phyloP scores from a whole-genome alignment of 1,140 invertebrate species.

The Globodera rostochiensis region DNA sequence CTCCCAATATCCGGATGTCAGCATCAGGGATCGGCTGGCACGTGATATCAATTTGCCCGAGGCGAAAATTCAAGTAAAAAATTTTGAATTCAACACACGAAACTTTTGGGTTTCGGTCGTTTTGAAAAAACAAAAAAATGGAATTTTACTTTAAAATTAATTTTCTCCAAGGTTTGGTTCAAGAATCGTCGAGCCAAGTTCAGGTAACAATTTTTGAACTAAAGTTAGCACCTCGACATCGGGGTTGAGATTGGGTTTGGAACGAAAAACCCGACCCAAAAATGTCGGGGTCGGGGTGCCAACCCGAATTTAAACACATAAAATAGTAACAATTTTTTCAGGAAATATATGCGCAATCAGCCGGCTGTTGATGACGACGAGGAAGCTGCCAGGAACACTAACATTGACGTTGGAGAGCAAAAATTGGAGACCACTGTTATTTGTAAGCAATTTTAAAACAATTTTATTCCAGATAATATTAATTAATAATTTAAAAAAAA shows the following conservation, averaged over 20 bases:
- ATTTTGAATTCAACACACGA: no score
- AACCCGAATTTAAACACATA: neutral
- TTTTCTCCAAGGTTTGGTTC: slow-evolving; percentile 32
- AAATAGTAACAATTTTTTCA: neutral
- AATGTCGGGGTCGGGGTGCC: no score
- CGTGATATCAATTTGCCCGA: slow-evolving; percentile 42
- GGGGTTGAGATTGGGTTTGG: neutral
- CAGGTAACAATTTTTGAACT: neutral
- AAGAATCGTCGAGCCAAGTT: slow-evolving; percentile 35
- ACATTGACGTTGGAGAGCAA: neutral
- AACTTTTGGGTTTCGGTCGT: no score
- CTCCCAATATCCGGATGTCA: slow-evolving; percentile 51
- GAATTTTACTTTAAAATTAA: neutral
- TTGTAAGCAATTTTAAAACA: neutral
- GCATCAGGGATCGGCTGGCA: slow-evolving; percentile 39
- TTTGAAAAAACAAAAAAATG: neutral
- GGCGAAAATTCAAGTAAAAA: slow-evolving; percentile 47
- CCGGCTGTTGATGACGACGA: slow-evolving; percentile 7
- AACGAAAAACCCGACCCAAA: no score
- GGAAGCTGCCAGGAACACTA: neutral
- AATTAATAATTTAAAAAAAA: no score
- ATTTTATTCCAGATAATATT: neutral
- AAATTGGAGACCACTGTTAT: neutral
- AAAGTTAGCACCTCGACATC: no score
- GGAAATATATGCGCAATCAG: slow-evolving; percentile 22